Base-by-base conservation (phyloP, 2,888 invertebrate species). In the Pollenia griseotomentosa region DNA sequence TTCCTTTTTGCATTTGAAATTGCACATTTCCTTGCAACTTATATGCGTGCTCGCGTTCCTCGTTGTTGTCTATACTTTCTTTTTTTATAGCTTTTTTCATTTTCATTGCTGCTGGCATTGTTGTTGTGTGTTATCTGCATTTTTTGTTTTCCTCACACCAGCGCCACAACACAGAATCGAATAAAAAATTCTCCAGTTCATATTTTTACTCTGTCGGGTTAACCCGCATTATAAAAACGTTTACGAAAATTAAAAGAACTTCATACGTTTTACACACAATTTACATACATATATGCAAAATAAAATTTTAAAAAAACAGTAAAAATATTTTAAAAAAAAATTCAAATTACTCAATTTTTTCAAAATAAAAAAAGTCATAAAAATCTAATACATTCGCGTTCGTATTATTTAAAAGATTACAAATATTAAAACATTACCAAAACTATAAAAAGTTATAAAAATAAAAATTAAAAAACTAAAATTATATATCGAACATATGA, bases 71-170 rank as follows among this genome's bases (percentile, higher is more conserved):
- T 73, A 63, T 74, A 68, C 68, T 75, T 80, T 83, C 77, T 79
- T 73, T 86, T 63, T 23, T 68, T 33, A 68, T 46, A 68, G 46
- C 19, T 63, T 77, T 77, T 77, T 75, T 19, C 48, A 73, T 70
- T 74, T 68, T 63, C 14, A 63, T 77, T 74, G 65, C 46, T 77
- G 59, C 51, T 80, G 19, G 33, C 33, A 33, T 83, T 75, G 55
- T 86, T 79, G 83, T 80, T 83, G 85, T 75, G 80, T 87, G 87
- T 89, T 89, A 89, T 89, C 89, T 88, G 86, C 88, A 88, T 84
- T 88, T 87, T 83, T 66, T 85, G 68, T 83, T 83, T 88, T 88
- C 88, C 83, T 86, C 83, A 81, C 77, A 81, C 81, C 73, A 83
- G 77, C 78, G 63, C 81, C 84, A 78, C 66, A 81, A 87, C 63